phyloP scores from a whole-genome alignment of 2,888 invertebrate genomes.

The Napeogenes sylphis region DNA sequence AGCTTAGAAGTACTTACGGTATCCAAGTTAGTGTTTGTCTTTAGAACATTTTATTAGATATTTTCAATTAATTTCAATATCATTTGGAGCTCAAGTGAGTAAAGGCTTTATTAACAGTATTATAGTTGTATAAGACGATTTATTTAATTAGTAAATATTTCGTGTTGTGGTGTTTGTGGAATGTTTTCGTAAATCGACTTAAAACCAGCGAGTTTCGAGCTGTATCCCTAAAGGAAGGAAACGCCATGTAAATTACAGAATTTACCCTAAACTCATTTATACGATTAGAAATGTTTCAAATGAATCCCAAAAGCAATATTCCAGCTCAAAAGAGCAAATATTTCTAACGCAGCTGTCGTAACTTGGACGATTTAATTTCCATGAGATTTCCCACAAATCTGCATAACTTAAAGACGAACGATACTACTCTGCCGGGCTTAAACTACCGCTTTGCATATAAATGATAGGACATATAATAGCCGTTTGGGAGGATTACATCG shows the following conservation, averaged over 20 bases:
- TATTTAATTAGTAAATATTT: too few species aligned
- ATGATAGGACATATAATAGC: constrained; percentile 33
- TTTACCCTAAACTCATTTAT: constrained; percentile 11
- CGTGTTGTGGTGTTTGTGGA: too few species aligned
- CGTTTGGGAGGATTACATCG: constrained; percentile 29
- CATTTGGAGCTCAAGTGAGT: too few species aligned
- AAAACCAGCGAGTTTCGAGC: neutral
- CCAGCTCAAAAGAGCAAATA: constrained; percentile 12
- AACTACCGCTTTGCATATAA: constrained; percentile 42
- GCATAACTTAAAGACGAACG: constrained; percentile 38
- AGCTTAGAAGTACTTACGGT: constrained; percentile 10
- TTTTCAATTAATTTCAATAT: neutral
- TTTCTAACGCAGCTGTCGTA: constrained; percentile 32
- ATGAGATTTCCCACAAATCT: constrained; percentile 37
- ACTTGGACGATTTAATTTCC: constrained; percentile 35
- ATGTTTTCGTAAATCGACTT: too few species aligned
- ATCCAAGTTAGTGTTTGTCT: constrained; percentile 17
- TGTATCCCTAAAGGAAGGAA: neutral
- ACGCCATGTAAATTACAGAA: constrained; percentile 11
- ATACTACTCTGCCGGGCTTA: constrained; percentile 30
- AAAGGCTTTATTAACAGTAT: too few species aligned
- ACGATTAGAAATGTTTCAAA: constrained; percentile 13
- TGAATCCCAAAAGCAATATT: constrained; percentile 15
- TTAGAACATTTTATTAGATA: constrained; percentile 7
- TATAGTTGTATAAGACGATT: too few species aligned